A percentile compares a stretch with the other conserved stretches of the same genome.
Conservation (phyloP, 2,113 vertebrate species). For the Nycticebus coucang region DNA sequence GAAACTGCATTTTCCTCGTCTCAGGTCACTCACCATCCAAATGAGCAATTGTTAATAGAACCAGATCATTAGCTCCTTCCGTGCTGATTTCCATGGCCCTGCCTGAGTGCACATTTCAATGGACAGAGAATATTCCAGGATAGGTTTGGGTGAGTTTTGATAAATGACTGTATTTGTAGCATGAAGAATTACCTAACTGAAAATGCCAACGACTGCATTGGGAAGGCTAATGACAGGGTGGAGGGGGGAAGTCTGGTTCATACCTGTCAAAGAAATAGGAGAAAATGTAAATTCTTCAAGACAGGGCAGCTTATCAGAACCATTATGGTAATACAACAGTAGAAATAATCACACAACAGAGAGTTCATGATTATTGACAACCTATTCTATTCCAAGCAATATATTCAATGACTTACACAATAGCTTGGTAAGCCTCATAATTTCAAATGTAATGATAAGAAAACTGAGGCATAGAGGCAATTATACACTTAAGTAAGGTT, state of each 20-base stretch:
- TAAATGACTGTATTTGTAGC: slow-evolving; percentile 71
- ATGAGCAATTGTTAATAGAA: slow-evolving; percentile 85
- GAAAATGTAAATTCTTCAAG: slow-evolving; percentile 34
- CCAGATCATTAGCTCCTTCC: slow-evolving; percentile 82
- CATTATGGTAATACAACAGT: background rate
- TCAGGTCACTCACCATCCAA: slow-evolving; percentile 84
- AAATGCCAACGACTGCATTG: slow-evolving; percentile 71
- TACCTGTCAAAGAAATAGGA: slow-evolving; percentile 46
- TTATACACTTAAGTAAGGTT: background rate
- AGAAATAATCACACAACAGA: background rate
- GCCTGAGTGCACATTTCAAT: slow-evolving; percentile 77
- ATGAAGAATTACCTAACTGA: slow-evolving; percentile 63
- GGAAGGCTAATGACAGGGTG: slow-evolving; percentile 55
- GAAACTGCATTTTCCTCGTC: slow-evolving; percentile 82
- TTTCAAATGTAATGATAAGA: background rate
- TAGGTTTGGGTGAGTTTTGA: slow-evolving; percentile 74
- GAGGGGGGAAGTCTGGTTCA: slow-evolving; percentile 39
- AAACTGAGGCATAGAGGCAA: background rate
- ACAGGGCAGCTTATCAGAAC: background rate
- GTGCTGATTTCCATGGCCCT: slow-evolving; percentile 77
- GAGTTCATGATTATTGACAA: background rate
- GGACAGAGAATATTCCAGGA: slow-evolving; percentile 51
- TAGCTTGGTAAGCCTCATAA: background rate
- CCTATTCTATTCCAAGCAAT: background rate
- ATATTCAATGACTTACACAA: background rate